Evolutionary conservation across 2,797 vertebrate species (phyloP).

Genomic region (Lepilemur ruficaudatus): DNA sequence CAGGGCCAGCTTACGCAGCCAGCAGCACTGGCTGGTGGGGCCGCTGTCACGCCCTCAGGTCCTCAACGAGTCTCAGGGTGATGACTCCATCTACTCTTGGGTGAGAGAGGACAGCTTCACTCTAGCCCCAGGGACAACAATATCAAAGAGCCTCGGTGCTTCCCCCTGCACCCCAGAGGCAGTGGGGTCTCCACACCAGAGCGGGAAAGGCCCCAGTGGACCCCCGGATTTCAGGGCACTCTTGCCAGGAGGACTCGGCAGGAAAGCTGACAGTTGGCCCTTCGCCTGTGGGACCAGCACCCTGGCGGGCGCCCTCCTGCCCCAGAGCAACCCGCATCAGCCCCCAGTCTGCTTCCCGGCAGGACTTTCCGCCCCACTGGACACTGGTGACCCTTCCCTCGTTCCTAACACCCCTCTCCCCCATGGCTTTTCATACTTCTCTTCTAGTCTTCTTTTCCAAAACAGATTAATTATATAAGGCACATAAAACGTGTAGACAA

Average conservation of each 20-base stretch:
- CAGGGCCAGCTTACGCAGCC: neutral
- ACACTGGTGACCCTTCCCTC: neutral
- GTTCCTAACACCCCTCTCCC: neutral
- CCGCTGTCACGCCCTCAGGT: neutral
- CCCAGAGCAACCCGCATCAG: neutral
- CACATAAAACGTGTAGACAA: neutral
- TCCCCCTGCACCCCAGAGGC: neutral
- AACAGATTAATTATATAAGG: neutral
- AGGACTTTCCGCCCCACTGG: neutral
- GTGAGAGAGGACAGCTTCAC: neutral
- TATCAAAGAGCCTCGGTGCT: neutral
- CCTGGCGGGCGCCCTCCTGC: neutral
- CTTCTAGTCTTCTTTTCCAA: neutral
- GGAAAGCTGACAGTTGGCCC: neutral
- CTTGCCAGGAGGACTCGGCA: neutral
- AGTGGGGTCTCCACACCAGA: neutral
- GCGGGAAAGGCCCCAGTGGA: neutral
- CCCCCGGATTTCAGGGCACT: neutral
- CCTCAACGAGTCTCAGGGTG: neutral
- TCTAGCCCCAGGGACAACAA: neutral
- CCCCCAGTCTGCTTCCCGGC: too few relatives aligned
- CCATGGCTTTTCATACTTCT: neutral
- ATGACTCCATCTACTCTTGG: neutral
- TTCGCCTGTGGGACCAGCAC: neutral
- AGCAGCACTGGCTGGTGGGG: neutral